Evolutionary conservation across 2,888 invertebrate genomes (phyloP), one percentile per base, ranked within the genome.

Genomic region (Melanchra persicariae): DNA sequence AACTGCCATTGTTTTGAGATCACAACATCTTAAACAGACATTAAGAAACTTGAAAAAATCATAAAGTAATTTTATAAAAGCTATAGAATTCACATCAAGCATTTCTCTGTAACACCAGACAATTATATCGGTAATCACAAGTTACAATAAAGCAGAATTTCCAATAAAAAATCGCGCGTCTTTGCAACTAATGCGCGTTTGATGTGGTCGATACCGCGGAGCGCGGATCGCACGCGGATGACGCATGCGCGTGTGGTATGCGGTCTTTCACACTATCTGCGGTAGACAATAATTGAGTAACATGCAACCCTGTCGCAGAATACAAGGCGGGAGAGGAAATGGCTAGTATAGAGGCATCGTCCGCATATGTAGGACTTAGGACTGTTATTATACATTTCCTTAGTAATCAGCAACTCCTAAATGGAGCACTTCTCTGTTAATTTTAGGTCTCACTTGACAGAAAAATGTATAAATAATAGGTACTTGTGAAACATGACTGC

Each of bases 191-290:
- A 87, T 85, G 86, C 83, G 81, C 81, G 81, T 80, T 86, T 85
- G 85, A 88, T 85, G 85, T 79, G 83, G 83, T 83, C 75, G 78
- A 51, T 83, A 80, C 81, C 81, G 58, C 37, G 52, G 74, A 43
- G 52, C 83, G 82, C 71, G 59, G 62, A 66, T 67, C 67, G 77
- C 62, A 69, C 85, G 83, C 73, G 54, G 67, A 64, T 71, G 76
- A 78, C 71, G 81, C 74, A 78, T 57, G 85, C 82, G 85, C 85
- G 86, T 87, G 88, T 87, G 91, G 91, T 88, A 91, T 92, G 93
- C 85, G 90, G 92, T 91, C 94, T 94, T 93, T 94, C 88, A 87
- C 86, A 85, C 87, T 88, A 90, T 90, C 90, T 91, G 86, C 85
- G 81, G 77, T 88, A 90, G 87, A 85, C 88, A 85, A 81, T 85